These are phyloP conservation scores for Chondrilla cf. caribensis DNA, from an alignment of 37 sponge, comb jelly and placozoan species.

Conservation along the genomic window DNA sequence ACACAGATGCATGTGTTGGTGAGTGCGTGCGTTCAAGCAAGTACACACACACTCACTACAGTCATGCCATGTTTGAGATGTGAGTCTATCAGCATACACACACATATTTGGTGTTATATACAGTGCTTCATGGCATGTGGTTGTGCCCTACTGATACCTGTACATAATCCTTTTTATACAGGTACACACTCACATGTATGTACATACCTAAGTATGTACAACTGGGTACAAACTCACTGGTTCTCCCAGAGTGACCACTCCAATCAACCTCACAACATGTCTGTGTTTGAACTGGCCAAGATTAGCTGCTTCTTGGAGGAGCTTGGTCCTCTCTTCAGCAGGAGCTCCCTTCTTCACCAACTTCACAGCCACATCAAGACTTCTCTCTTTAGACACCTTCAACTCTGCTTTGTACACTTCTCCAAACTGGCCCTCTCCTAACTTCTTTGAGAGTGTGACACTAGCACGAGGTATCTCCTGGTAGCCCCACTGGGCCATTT, in stretches of 20 bases:
- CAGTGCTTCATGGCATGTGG: too few species aligned
- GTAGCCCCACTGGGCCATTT: neutral
- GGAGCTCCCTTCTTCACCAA: slow-evolving; percentile 22
- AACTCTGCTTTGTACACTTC: slow-evolving; percentile 23
- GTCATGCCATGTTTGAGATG: too few species aligned
- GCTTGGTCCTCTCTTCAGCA: neutral
- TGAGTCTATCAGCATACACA: too few species aligned
- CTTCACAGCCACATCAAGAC: slow-evolving; percentile 10
- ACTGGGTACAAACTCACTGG: slow-evolving; percentile 14
- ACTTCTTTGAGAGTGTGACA: neutral
- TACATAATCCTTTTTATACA: too few species aligned
- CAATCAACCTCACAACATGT: slow-evolving; percentile 6
- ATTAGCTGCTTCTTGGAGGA: slow-evolving; percentile 5
- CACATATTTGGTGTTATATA: too few species aligned
- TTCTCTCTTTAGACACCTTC: neutral
- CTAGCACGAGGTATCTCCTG: slow-evolving; percentile 4
- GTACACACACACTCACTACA: too few species aligned
- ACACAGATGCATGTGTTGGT: too few species aligned
- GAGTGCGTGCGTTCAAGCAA: too few species aligned
- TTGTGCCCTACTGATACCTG: too few species aligned
- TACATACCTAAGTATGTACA: too few species aligned
- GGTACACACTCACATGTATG: too few species aligned
- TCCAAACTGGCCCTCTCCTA: slow-evolving; percentile 11
- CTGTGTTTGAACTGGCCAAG: slow-evolving; percentile 20
- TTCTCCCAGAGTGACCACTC: slow-evolving; percentile 12